phyloP scores from a whole-genome alignment of 1,140 invertebrate species.

The Aphaenogaster floridana region DNA sequence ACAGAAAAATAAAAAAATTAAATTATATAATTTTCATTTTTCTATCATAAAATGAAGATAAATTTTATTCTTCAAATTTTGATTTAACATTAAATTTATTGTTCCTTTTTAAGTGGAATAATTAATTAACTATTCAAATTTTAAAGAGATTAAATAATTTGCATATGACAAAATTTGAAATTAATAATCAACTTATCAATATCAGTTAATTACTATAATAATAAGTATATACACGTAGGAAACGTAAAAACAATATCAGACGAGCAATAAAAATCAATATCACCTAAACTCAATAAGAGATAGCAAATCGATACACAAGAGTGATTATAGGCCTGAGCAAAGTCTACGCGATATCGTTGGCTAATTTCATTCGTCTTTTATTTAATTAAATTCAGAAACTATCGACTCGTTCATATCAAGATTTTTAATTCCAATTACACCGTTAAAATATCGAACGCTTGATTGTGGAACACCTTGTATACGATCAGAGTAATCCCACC shows the following conservation, averaged over 20 bases:
- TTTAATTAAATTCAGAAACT: background rate
- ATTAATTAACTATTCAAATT: background rate
- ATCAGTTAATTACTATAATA: background rate
- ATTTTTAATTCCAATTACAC: background rate
- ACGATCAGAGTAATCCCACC: background rate
- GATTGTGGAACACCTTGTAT: background rate
- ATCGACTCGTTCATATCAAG: background rate
- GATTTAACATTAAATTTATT: too few species aligned
- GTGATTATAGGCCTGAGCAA: background rate
- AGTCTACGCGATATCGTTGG: background rate
- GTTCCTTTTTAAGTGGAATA: background rate
- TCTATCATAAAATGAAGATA: background rate
- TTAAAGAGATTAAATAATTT: background rate
- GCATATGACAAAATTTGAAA: background rate
- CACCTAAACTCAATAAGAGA: background rate
- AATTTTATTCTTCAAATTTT: background rate
- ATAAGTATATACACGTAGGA: background rate
- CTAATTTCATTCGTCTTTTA: background rate
- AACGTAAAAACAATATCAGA: background rate
- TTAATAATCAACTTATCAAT: constrained; percentile 1
- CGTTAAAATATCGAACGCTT: background rate
- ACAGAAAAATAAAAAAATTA: background rate
- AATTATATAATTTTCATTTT: constrained; percentile 10
- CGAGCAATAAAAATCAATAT: background rate
- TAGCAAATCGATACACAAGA: background rate